A percentile compares a stretch with the other conserved stretches of the same genome.
phyloP scores from a whole-genome alignment of 2,113 vertebrate species.

The Carassius auratus region DNA sequence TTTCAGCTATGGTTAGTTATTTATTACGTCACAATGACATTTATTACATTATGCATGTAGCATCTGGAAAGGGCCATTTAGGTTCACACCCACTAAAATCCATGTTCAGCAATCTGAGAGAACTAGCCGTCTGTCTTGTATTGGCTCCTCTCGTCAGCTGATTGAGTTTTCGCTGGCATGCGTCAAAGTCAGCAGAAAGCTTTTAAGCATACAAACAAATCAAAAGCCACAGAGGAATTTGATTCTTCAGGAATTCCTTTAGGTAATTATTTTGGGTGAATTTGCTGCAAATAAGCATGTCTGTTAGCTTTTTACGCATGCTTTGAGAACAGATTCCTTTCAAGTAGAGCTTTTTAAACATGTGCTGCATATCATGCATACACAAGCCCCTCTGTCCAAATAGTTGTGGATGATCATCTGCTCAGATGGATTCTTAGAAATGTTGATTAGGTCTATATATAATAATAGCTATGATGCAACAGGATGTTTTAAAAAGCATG shows the following conservation, averaged over 20 bases:
- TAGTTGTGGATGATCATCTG: not conserved
- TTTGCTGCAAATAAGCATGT: conserved; percentile 17
- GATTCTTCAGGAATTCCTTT: conserved; percentile 41
- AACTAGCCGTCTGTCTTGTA: not conserved
- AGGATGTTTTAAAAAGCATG: not conserved
- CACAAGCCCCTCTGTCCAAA: not conserved
- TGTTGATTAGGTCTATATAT: not conserved
- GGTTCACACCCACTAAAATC: not conserved
- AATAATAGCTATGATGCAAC: not conserved
- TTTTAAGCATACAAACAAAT: conserved; percentile 35
- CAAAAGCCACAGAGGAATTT: conserved; percentile 41
- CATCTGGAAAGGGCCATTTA: conserved; percentile 3
- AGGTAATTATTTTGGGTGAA: conserved; percentile 37
- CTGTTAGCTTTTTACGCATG: conserved; percentile 54
- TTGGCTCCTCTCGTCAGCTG: not conserved
- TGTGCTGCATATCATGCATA: not conserved
- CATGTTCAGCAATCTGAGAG: not conserved
- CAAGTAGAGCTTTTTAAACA: conserved; percentile 11
- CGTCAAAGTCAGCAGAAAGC: conserved; percentile 17
- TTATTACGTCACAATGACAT: not conserved
- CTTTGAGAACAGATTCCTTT: conserved; percentile 40
- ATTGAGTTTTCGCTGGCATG: conserved; percentile 28
- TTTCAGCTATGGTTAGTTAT: not conserved
- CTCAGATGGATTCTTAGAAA: not conserved
- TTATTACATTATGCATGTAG: not conserved